Evolutionary conservation across 2,888 invertebrate genomes (phyloP), one percentile per base, ranked within the genome.

Genomic region (Fissipunctia ypsillon): DNA sequence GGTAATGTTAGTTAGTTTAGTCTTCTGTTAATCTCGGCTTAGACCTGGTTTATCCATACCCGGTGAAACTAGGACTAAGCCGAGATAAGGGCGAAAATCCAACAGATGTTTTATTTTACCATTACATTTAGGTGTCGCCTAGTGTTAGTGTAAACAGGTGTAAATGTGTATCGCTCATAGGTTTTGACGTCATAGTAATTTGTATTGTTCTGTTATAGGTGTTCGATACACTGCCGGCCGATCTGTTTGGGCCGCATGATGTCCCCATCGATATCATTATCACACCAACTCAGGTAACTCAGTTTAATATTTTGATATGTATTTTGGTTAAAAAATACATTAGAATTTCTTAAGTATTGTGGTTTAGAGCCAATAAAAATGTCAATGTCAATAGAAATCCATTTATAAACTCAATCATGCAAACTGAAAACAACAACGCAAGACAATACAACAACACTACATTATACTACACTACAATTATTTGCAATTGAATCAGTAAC

Each of bases 211-310:
- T 69, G 3, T 91, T 90, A 12, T 91, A 97, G 97, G 97, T 98
- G 84, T 97, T 97, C 87, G 98, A 98, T 84, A 97, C 97, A 70
- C 95, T 99, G 83, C 98, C 98, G 6, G 95, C 97, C 7, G 96
- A 97, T 73, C 92, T 99, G 89, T 98, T 99, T 89, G 97, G 97
- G 85, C 97, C 97, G 43, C 97, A 98, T 89, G 99, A 99, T 94
- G 97, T 98, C 35, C 98, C 98, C 66, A 97, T 99, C 67, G 99
- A 99, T 92, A 97, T 98, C 86, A 99, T 99, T 90, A 96, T 98
- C 85, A 99, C 99, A 14, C 98, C 98, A 45, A 98, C 98, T 19
- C 97, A 98, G 95, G 97, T 98, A 83, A 14, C 57, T 63, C 5
- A 52, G 10, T 19, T 45, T 63, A 22, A 28, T 43, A 28, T 61